A percentile compares a stretch with the other conserved stretches of the same genome.
phyloP scores from a whole-genome alignment of 1,140 invertebrate species.

The Brachionus manjavacas region DNA sequence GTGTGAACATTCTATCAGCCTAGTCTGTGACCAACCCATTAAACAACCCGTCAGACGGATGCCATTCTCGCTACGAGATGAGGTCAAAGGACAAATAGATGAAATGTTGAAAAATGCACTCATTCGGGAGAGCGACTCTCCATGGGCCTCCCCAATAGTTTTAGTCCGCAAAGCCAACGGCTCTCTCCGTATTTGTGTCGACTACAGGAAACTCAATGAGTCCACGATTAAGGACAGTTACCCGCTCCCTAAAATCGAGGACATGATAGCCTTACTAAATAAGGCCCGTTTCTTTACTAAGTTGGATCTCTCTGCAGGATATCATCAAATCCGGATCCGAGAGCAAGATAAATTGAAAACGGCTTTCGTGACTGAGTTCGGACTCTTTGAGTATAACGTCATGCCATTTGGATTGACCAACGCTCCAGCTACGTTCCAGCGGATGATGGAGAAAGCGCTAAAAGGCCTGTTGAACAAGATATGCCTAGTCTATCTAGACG shows the following conservation, averaged over 20 bases:
- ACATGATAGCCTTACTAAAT: too few species aligned
- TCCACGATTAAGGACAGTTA: neutral
- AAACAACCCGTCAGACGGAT: neutral
- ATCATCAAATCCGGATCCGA: conserved; percentile 45
- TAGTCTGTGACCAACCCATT: neutral
- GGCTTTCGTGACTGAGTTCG: conserved; percentile 43
- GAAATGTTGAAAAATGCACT: too few species aligned
- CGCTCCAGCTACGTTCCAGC: conserved; percentile 57
- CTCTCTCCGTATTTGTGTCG: neutral
- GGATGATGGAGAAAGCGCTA: conserved; percentile 54
- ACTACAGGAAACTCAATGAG: neutral
- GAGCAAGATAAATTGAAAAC: conserved; percentile 36
- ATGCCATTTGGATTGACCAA: conserved; percentile 59
- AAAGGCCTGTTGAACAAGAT: neutral
- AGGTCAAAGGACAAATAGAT: neutral
- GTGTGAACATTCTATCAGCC: neutral
- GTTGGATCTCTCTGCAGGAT: conserved; percentile 44
- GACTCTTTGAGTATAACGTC: conserved; percentile 49
- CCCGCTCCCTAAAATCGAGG: neutral
- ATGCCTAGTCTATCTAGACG: neutral
- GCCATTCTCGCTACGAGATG: too few species aligned
- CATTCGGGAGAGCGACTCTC: neutral
- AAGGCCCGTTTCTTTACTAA: conserved; percentile 43
- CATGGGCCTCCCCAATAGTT: neutral
- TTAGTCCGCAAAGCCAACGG: neutral